Percentiles rank a stretch among this genome's conserved stretches.
These are phyloP conservation scores for Ctenopoma multispine DNA, from an alignment of 2,797 vertebrate genomes.

Conservation along the genomic window DNA sequence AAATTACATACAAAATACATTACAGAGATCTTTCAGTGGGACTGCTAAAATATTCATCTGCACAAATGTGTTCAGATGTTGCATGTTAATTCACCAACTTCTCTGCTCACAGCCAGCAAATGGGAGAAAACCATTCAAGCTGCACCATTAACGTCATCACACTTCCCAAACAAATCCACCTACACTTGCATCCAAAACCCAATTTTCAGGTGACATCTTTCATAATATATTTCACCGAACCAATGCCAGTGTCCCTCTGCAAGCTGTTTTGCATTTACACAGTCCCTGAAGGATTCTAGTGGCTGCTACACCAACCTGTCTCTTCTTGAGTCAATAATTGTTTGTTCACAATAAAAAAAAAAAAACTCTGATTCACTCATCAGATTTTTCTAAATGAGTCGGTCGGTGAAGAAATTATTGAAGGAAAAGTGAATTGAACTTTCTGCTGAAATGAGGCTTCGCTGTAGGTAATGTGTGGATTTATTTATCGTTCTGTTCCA, in stretches of 20 bases:
- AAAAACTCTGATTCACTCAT: constrained; percentile 19
- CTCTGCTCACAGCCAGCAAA: not conserved
- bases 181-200: constrained; percentile 35
- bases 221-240: constrained; percentile 49
- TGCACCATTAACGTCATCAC: constrained; percentile 24
- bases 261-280: constrained; percentile 48
- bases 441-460: constrained; percentile 1
- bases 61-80: constrained; percentile 23
- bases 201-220: constrained; percentile 52
- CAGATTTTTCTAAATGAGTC: constrained; percentile 36
- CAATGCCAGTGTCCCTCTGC: constrained; percentile 7
- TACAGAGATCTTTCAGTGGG: constrained; percentile 14
- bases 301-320: constrained; percentile 24
- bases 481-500: constrained; percentile 57
- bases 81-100: constrained; percentile 7
- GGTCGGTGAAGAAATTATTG: constrained; percentile 2
- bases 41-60: constrained; percentile 30
- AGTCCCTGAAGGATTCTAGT: constrained; percentile 20
- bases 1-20: constrained; percentile 19
- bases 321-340: constrained; percentile 42
- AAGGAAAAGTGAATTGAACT: constrained; percentile 9
- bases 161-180: constrained; percentile 23
- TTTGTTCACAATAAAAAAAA: constrained; percentile 11
- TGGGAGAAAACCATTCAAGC: not conserved
- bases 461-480: constrained; percentile 38